These are phyloP conservation scores for Steatocranus sp. DNA, from an alignment of 2,797 vertebrate genomes.

Conservation along the genomic window DNA sequence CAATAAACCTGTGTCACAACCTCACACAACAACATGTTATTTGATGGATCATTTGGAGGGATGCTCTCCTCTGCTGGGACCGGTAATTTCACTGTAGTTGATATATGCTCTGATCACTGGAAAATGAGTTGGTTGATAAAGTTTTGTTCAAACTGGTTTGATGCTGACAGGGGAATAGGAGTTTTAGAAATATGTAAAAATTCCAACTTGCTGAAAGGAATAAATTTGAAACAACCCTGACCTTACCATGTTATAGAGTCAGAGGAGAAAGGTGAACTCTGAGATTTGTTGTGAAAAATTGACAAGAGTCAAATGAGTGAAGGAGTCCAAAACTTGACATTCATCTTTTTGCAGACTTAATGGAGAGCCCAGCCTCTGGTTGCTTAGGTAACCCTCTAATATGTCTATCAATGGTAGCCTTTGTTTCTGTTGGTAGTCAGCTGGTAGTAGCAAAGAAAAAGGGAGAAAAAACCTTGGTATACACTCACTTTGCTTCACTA, in stretches of 20 bases:
- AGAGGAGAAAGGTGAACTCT: neutral
- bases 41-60: neutral
- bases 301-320: neutral
- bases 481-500: neutral
- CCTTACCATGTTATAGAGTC: neutral
- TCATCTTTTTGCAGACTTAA: neutral
- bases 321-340: neutral
- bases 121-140: neutral
- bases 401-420: neutral
- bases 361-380: neutral
- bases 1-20: neutral
- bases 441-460: neutral
- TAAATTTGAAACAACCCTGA: neutral
- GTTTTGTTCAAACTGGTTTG: neutral
- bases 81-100: neutral
- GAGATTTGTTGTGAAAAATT: neutral
- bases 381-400: neutral
- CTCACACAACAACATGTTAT: neutral
- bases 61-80: neutral
- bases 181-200: neutral
- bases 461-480: neutral
- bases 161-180: neutral
- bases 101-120: neutral
- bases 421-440: neutral
- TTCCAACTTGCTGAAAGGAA: neutral